A percentile compares a stretch with the other conserved stretches of the same genome.
phyloP scores from a whole-genome alignment of 2,113 vertebrate species.

The Ageneiosus marmoratus region DNA sequence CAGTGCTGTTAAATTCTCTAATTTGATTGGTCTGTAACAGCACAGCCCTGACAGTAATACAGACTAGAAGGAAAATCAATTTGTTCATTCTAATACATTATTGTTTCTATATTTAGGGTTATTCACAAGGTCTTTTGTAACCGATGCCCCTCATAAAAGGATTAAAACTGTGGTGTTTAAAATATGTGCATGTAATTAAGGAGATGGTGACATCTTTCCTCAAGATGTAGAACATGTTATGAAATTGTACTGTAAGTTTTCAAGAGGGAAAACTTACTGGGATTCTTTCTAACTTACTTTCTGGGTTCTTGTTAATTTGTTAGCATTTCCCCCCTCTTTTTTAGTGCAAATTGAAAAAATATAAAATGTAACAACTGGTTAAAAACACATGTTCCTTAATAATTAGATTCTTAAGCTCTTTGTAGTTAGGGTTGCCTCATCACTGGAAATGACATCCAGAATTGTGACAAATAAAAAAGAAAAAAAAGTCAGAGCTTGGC shows the following conservation, averaged over 20 bases:
- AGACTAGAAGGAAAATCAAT: too few relatives aligned
- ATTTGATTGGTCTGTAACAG: background rate
- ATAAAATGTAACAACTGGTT: background rate
- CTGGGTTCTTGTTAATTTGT: background rate
- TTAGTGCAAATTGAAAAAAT: background rate
- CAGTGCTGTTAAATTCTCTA: background rate
- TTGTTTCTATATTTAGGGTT: background rate
- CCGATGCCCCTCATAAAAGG: background rate
- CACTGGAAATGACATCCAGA: too few relatives aligned
- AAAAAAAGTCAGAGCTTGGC: too few relatives aligned
- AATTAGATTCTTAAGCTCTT: too few relatives aligned
- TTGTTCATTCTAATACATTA: background rate
- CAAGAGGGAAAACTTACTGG: too few relatives aligned
- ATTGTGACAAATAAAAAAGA: too few relatives aligned
- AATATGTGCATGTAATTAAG: background rate
- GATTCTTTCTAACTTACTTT: too few relatives aligned
- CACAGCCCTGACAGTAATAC: background rate
- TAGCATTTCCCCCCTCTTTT: too few relatives aligned
- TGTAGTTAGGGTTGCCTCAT: too few relatives aligned
- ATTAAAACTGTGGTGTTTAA: too few relatives aligned
- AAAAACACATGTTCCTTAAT: background rate
- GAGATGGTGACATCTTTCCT: background rate
- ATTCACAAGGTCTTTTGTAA: background rate
- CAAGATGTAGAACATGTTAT: background rate
- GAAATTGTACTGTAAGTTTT: background rate